Percentiles rank a stretch among this genome's conserved stretches.
Evolutionary conservation across 64 coral and sea anemone species (phyloP).

Genomic region (Stichodactyla helianthus): DNA sequence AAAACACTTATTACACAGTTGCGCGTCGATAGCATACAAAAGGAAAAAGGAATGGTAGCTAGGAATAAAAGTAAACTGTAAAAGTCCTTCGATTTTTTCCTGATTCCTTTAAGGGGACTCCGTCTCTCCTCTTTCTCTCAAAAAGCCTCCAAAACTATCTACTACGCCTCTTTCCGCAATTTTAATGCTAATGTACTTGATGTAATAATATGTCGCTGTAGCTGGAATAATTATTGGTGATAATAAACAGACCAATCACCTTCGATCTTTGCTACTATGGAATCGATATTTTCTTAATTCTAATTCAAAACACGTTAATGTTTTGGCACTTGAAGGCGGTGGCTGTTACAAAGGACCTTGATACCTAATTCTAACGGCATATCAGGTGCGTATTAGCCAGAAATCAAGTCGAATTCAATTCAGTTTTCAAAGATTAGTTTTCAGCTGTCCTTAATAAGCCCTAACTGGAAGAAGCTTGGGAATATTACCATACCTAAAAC

Average conservation of each 20-base stretch:
- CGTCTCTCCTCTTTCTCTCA: too few species aligned
- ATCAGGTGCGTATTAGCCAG: background rate
- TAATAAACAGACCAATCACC: background rate
- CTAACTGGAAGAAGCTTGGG: background rate
- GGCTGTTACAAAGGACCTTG: background rate
- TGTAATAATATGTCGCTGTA: background rate
- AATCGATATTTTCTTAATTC: background rate
- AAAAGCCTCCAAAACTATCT: too few species aligned
- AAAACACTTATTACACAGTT: background rate
- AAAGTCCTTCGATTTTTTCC: too few species aligned
- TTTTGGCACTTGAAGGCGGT: slow-evolving; percentile 6
- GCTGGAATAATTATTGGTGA: background rate
- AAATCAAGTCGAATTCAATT: background rate
- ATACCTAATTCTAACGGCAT: background rate
- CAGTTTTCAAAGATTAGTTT: background rate
- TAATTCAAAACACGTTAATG: background rate
- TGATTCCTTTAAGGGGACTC: too few species aligned
- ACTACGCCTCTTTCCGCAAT: too few species aligned
- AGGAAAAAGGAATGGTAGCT: too few species aligned
- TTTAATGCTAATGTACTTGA: too few species aligned
- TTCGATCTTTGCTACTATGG: background rate
- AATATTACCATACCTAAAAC: background rate
- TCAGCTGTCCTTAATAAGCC: background rate
- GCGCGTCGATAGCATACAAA: too few species aligned
- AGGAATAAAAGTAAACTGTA: background rate